phyloP scores from a whole-genome alignment of 2,888 invertebrate genomes.

The Uropetala carovei region DNA sequence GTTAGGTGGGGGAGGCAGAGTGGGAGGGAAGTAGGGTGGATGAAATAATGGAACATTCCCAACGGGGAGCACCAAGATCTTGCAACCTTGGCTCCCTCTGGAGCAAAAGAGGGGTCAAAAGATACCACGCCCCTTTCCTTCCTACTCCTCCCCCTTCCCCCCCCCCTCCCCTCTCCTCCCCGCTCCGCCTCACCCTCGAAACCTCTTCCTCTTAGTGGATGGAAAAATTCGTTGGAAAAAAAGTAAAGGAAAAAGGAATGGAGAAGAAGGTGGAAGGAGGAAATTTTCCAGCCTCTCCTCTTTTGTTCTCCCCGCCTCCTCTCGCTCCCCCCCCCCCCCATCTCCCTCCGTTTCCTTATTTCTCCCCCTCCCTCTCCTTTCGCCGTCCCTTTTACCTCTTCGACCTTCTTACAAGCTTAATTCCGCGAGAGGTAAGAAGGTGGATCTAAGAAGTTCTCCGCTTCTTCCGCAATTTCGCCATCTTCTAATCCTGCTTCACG shows the following conservation, averaged over 20 bases:
- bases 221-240: conserved; percentile 20
- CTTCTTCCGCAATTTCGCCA: no score
- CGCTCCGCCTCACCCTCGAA: background rate
- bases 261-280: background rate
- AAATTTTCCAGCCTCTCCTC: background rate
- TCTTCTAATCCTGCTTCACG: no score
- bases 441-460: no score
- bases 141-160: background rate
- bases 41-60: conserved; percentile 30
- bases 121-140: background rate
- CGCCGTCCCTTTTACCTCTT: conserved; percentile 15
- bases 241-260: background rate
- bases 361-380: background rate
- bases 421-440: background rate
- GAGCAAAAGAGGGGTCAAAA: background rate
- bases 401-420: conserved; percentile 51
- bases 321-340: background rate
- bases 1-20: background rate
- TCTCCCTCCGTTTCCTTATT: no score
- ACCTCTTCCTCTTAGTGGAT: background rate
- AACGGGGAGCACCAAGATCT: background rate
- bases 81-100: background rate
- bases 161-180: background rate
- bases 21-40: background rate
- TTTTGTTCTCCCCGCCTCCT: no score